A percentile compares a stretch with the other conserved stretches of the same genome.
Conservation (phyloP, 2,888 invertebrate genomes). For the Synanthedon myopaeformis region DNA sequence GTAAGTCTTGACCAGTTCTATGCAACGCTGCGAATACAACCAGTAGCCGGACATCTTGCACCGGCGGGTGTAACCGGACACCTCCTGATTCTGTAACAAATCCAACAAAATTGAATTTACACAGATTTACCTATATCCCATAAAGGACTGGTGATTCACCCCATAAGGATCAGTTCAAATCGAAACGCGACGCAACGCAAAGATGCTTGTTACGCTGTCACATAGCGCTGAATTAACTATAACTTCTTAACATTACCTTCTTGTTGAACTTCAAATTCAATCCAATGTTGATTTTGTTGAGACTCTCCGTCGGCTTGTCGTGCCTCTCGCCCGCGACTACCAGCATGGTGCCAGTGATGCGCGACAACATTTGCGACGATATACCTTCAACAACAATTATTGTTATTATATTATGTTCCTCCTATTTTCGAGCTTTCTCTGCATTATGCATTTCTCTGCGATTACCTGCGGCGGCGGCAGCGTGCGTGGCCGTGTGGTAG, state of each 20-base stretch:
- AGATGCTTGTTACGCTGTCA: too few relatives aligned
- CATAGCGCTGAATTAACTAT: too few relatives aligned
- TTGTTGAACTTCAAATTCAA: slow-evolving; percentile 92
- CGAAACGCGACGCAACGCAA: too few relatives aligned
- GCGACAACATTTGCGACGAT: slow-evolving; percentile 78
- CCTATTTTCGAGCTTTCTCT: too few relatives aligned
- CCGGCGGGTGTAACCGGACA: slow-evolving; percentile 86
- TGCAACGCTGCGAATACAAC: slow-evolving; percentile 83
- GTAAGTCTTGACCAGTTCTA: slow-evolving; percentile 79
- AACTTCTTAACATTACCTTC: slow-evolving; percentile 59
- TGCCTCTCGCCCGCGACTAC: slow-evolving; percentile 69
- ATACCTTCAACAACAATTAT: slow-evolving; percentile 58
- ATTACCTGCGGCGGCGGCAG: slow-evolving; percentile 70
- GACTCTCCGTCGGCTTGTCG: slow-evolving; percentile 50
- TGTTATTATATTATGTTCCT: neutral
- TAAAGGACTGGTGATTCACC: too few relatives aligned
- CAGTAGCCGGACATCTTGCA: slow-evolving; percentile 73
- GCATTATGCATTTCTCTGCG: too few relatives aligned
- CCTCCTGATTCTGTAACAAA: slow-evolving; percentile 71
- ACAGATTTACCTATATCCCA: too few relatives aligned
- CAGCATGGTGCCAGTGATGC: slow-evolving; percentile 88
- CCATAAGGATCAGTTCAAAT: too few relatives aligned
- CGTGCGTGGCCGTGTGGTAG: slow-evolving; percentile 69
- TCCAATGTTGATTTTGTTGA: slow-evolving; percentile 82
- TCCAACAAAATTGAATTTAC: too few relatives aligned